Evolutionary conservation across 2,797 vertebrate species (phyloP).

Genomic region (Semaprochilodus insignis): DNA sequence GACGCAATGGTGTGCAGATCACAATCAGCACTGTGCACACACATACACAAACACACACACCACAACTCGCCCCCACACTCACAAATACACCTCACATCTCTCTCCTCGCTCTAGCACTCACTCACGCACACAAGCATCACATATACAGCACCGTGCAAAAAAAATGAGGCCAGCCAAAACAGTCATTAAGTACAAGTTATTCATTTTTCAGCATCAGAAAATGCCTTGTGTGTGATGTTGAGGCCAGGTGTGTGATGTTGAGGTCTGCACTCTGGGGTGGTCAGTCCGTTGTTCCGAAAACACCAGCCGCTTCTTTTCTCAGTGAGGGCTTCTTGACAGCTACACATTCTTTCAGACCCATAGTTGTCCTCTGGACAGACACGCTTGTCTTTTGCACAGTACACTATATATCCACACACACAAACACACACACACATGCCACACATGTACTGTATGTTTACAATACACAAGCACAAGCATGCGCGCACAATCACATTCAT

Average conservation of each 20-base stretch:
- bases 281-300: no score
- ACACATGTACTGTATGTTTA: neutral
- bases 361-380: no score
- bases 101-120: conserved; percentile 9
- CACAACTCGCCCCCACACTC: conserved; percentile 11
- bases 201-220: no score
- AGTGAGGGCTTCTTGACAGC: no score
- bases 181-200: no score
- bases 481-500: conserved; percentile 29
- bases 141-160: neutral
- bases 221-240: no score
- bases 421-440: conserved; percentile 19
- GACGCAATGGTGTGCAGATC: neutral
- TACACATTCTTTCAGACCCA: no score
- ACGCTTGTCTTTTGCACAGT: no score
- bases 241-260: no score
- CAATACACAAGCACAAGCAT: conserved; percentile 2
- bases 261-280: no score
- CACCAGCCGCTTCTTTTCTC: no score
- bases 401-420: neutral
- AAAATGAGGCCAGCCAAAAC: no score
- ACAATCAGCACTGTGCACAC: neutral
- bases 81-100: conserved; percentile 27
- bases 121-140: neutral
- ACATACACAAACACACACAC: neutral